Conservation (phyloP, 2,113 vertebrate species). For the Taxidea taxus region DNA sequence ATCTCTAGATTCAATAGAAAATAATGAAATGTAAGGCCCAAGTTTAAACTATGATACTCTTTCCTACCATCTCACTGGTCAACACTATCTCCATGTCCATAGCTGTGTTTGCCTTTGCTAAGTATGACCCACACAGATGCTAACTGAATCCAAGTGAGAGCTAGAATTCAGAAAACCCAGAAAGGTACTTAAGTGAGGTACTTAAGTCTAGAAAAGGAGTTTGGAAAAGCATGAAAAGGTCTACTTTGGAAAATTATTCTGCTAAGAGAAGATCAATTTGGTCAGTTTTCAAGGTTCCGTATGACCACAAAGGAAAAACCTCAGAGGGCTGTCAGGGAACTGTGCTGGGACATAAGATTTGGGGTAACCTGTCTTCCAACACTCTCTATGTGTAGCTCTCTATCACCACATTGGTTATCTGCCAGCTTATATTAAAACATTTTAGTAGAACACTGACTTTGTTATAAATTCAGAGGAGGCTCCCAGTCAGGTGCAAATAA, state of each 20-base stretch:
- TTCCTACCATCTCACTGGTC: background rate
- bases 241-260: background rate
- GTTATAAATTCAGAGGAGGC: background rate
- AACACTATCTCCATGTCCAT: too few species aligned
- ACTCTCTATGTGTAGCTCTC: background rate
- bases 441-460: background rate
- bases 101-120: background rate
- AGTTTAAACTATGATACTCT: background rate
- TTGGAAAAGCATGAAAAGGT: background rate
- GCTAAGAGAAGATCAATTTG: background rate
- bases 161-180: background rate
- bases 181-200: background rate
- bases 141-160: background rate
- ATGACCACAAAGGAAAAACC: background rate
- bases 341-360: background rate
- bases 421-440: background rate
- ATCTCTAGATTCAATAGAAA: background rate
- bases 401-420: background rate
- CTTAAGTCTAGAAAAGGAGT: background rate
- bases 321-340: background rate
- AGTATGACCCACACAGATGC: background rate
- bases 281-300: background rate
- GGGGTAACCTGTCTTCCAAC: background rate
- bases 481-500: background rate
- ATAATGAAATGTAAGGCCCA: rapidly evolving